Base-by-base conservation (phyloP, 2,888 invertebrate genomes). In the Pachydiplax longipennis region DNA sequence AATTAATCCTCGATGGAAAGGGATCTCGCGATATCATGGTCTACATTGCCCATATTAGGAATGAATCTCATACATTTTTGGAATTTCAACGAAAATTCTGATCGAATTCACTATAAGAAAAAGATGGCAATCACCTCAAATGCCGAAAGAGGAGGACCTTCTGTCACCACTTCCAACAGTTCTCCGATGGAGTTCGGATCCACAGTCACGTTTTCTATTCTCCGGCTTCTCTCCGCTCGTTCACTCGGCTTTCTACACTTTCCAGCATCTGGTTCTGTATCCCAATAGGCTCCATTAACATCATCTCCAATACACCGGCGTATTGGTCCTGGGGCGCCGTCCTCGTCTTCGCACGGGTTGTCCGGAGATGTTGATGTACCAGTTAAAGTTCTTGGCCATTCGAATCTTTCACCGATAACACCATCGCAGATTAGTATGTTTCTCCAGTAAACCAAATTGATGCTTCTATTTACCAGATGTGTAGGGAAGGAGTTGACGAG, bases 231-330 rank as follows among this genome's bases (percentile, higher is more conserved):
- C 15, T 81, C 13, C 12, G 53, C 31, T 31, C 37, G 58, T 5
- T 8, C n/a, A 18, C 31, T 37, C 22, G 6, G 10, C 25, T 80
- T n/a, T 3, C 2, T 0, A 37, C 81, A 81, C 8, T 4, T 15
- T 12, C 37, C 53, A 4, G 18, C 22, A 0, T 2, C 31, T 48
- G 35, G n/a, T 18, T 3, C n/a, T 12, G 65, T 65, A 5, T 44
- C 87, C 91, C 91, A 91, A 80, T 87, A 91, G 6, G 90, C 91
- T 18, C 91, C 91, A 13, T 6, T 6, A 53, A 90, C 83, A 61
- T 82, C 91, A 44, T 91, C 91, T 73, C 91, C 91, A 48, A n/a
- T 22, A 81, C 91, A 91, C 31, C 81, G 40, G 31, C 90, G 48
- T 25, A 81, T 40, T 1, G 87, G 87, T 22, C 73, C 58, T 6